Conservation (phyloP, 23 tunicate species). For the Trididemnum miniatum region DNA sequence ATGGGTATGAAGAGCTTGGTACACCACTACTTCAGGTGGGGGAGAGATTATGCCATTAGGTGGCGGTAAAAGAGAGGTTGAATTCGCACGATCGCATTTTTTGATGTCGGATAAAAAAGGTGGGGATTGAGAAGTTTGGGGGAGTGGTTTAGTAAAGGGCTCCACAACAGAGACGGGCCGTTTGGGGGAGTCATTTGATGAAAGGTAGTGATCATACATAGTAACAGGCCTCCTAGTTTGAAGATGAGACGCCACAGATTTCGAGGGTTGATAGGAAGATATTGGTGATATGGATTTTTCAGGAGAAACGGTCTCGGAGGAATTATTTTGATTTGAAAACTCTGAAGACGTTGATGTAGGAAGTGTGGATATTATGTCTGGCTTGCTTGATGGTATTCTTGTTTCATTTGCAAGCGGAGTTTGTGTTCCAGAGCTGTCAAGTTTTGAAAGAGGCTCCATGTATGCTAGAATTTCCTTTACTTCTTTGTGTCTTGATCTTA, state of each 20-base stretch:
- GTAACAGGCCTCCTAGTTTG: not conserved
- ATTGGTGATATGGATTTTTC: not conserved
- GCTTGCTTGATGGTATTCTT: not conserved
- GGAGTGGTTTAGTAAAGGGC: not conserved
- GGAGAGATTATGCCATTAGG: conserved; percentile 26
- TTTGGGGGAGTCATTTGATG: not conserved
- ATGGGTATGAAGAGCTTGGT: not conserved
- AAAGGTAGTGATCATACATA: not conserved
- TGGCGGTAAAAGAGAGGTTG: conserved; percentile 24
- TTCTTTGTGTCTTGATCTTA: conserved; percentile 43
- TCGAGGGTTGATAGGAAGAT: conserved; percentile 18
- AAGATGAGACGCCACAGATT: not conserved
- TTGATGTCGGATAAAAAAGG: not conserved
- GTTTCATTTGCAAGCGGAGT: not conserved
- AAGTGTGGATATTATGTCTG: not conserved
- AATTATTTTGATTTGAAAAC: not conserved
- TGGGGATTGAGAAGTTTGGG: not conserved
- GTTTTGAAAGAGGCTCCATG: conserved; percentile 58
- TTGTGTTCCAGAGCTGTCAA: not conserved
- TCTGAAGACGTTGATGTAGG: not conserved
- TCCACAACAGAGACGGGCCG: conserved; percentile 20
- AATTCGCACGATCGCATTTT: too few species aligned
- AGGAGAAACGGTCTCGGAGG: not conserved
- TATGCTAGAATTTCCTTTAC: conserved; percentile 52
- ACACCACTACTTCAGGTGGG: not conserved